Conservation (phyloP, 1,140 invertebrate species). For the Drosophila bocki region DNA sequence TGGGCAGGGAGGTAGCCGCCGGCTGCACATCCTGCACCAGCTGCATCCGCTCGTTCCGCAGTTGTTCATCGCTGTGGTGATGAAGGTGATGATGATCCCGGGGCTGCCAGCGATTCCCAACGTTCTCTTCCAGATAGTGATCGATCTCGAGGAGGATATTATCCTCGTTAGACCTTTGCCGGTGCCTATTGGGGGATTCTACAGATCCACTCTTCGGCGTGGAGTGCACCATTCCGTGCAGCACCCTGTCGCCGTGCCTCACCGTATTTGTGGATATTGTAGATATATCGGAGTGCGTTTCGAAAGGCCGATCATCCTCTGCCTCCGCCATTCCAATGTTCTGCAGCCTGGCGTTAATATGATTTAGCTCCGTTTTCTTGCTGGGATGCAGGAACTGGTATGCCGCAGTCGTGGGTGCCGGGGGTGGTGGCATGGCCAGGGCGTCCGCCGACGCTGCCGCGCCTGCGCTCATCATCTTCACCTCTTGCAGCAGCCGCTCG, state of each 20-base stretch:
- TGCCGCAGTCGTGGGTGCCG: slow-evolving; percentile 56
- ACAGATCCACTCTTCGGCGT: slow-evolving; percentile 70
- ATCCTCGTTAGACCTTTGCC: slow-evolving; percentile 32
- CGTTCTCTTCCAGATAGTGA: slow-evolving; percentile 62
- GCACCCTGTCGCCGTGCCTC: slow-evolving; percentile 18
- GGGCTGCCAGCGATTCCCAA: slow-evolving; percentile 34
- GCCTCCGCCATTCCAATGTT: slow-evolving; percentile 55
- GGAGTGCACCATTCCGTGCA: slow-evolving; percentile 68
- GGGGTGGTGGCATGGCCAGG: slow-evolving; percentile 61
- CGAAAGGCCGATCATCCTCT: slow-evolving; percentile 37
- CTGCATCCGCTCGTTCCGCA: slow-evolving; percentile 32
- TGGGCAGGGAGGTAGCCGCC: slow-evolving; percentile 58
- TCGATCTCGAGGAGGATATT: slow-evolving; percentile 77
- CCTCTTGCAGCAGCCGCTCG: slow-evolving; percentile 28
- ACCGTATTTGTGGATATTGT: slow-evolving; percentile 77
- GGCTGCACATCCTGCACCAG: slow-evolving; percentile 28
- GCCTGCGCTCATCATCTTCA: slow-evolving; percentile 56
- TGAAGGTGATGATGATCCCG: slow-evolving; percentile 41
- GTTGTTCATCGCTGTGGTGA: slow-evolving; percentile 63
- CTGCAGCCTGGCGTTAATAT: slow-evolving; percentile 71
- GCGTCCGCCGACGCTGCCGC: slow-evolving; percentile 48
- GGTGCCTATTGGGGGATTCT: slow-evolving; percentile 2
- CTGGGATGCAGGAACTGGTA: slow-evolving; percentile 72
- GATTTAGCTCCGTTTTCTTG: slow-evolving; percentile 75
- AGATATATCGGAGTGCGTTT: slow-evolving; percentile 70